A percentile compares a stretch with the other conserved stretches of the same genome.
phyloP scores from a whole-genome alignment of 1,140 invertebrate genomes.

The Notospermus geniculatus region DNA sequence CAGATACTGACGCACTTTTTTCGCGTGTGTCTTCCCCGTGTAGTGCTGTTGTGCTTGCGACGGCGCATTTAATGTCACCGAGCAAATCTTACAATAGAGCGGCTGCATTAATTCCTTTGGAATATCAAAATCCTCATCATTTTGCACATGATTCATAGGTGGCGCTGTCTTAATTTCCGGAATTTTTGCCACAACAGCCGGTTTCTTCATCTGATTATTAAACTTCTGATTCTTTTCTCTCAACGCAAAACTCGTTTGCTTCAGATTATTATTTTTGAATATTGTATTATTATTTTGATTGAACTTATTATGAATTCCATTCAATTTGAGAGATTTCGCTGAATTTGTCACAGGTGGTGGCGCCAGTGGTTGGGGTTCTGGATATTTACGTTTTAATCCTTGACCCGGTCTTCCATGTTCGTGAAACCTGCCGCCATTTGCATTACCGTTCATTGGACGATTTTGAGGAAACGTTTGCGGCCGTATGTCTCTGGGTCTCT shows the following conservation, averaged over 20 bases:
- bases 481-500: too few species aligned
- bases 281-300: constrained; percentile 8
- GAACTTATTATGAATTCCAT: constrained; percentile 1
- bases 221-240: too few species aligned
- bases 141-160: not conserved
- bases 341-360: too few species aligned
- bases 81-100: constrained; percentile 37
- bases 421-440: not conserved
- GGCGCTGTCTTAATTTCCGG: not conserved
- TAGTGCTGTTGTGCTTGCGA: constrained; percentile 36
- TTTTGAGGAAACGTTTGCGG: too few species aligned
- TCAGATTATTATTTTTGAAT: constrained; percentile 1
- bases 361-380: too few species aligned
- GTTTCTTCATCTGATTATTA: too few species aligned
- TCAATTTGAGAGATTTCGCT: too few species aligned
- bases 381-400: too few species aligned
- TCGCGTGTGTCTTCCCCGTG: constrained; percentile 38
- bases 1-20: constrained; percentile 31
- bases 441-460: too few species aligned
- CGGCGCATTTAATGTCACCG: constrained; percentile 28
- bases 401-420: not conserved
- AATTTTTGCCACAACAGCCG: too few species aligned
- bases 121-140: constrained; percentile 10
- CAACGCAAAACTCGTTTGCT: not conserved
- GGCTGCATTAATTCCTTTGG: constrained; percentile 33